Conservation (phyloP, 64 coral and sea anemone species). For the Dendrophyllia cribrosa region DNA sequence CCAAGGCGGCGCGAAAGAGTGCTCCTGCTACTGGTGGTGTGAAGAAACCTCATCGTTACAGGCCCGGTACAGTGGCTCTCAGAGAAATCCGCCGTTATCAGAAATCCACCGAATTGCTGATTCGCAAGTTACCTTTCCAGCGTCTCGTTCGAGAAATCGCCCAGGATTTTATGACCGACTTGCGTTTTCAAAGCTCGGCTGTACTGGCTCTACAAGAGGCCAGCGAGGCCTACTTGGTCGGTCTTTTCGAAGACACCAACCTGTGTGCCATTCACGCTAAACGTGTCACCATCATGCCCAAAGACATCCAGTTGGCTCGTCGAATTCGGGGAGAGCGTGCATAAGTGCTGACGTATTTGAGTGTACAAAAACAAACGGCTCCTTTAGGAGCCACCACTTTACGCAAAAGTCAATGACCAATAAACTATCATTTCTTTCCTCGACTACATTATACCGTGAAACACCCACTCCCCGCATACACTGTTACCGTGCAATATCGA, state of each 20-base stretch:
- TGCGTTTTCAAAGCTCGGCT: constrained; percentile 89
- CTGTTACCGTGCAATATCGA: too few species aligned
- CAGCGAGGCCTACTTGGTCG: constrained; percentile 79
- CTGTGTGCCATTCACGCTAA: neutral
- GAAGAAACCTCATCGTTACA: constrained; percentile 92
- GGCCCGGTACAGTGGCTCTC: constrained; percentile 95
- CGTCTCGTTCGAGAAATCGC: constrained; percentile 94
- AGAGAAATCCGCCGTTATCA: constrained; percentile 96
- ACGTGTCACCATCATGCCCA: neutral
- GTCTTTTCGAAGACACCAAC: neutral
- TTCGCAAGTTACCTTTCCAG: constrained; percentile 91
- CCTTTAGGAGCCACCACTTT: too few species aligned
- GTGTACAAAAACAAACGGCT: neutral
- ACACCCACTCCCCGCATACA: too few species aligned
- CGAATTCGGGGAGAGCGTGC: neutral
- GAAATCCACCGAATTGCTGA: constrained; percentile 91
- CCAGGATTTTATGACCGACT: constrained; percentile 92
- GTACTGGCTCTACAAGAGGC: constrained; percentile 93
- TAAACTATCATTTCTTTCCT: too few species aligned
- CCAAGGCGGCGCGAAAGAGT: constrained; percentile 6
- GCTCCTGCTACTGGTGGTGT: constrained; percentile 8
- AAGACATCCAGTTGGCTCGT: neutral
- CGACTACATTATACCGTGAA: too few species aligned
- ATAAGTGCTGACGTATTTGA: neutral
- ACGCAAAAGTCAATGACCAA: too few species aligned